Evolutionary conservation across 64 coral and sea anemone genomes (phyloP), one percentile per base, ranked within the genome.

Genomic region (Cladopsammia gracilis): DNA sequence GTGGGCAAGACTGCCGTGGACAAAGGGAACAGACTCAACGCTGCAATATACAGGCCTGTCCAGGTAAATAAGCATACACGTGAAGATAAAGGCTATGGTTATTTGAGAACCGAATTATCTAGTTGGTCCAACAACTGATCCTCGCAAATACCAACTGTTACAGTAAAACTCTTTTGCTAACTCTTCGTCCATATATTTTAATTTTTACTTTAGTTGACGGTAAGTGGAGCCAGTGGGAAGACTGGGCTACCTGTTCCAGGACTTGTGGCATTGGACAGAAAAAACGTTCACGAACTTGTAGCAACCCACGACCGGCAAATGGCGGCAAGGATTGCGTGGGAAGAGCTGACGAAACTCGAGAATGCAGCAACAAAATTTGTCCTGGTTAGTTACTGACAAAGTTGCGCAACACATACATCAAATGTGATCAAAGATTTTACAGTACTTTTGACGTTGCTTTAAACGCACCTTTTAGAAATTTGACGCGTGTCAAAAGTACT

Each of bases 261-360:
- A 89, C 87, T 51, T 89, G 87, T 10, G 87, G 87, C 8, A 65
- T 75, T 49, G 87, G 87, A 77, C 53, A 48, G n/a, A 75, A 89
- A 43, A 66, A 19, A 15, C 49, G 59, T 14, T 64, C 57, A 14
- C 71, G 87, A 66, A 89, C 72, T 2, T 89, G 87, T 4, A 89
- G 57, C 14, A 77, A 65, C 43, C 87, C 87, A 62, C 26, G 6
- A 49, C 87, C 87, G 3, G 73, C 87, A 59, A 76, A 89, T 65
- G 87, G 87, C 7, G 87, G 87, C 9, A 62, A 77, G 5, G 73
- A 76, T 19, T 89, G 87, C 49, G 72, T 18, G 0, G 87, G 87
- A 77, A 9, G 49, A 15, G 23, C 18, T 16, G 25, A 60, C 49
- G 56, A 66, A 77, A 77, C 87, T 50, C 58, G 58, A 64, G 73